Conservation (phyloP, 2,888 invertebrate species). For the Drosophila mercatorum region DNA sequence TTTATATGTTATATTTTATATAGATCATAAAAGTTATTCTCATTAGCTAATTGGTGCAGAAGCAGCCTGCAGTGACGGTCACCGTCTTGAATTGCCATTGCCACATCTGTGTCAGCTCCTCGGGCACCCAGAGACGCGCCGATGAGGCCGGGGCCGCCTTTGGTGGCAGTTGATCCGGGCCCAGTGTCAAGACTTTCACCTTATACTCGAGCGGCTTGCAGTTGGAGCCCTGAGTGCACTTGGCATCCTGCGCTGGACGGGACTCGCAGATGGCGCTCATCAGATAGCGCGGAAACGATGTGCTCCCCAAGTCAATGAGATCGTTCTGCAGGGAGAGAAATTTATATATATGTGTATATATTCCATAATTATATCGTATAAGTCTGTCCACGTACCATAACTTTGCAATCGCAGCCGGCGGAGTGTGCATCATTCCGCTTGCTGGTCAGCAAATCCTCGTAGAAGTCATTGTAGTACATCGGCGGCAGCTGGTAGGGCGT, state of each 20-base stretch:
- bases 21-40: constrained; percentile 8
- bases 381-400: constrained; percentile 69
- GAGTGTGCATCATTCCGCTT: constrained; percentile 69
- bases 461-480: constrained; percentile 77
- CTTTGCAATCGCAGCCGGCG: constrained; percentile 83
- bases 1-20: constrained; percentile 20
- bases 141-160: constrained; percentile 19
- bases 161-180: constrained; percentile 31
- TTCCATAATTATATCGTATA: too few species aligned
- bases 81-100: constrained; percentile 83
- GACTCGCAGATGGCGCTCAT: constrained; percentile 83
- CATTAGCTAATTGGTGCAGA: constrained; percentile 70
- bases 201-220: constrained; percentile 83
- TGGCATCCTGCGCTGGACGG: constrained; percentile 65
- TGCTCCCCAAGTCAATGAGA: constrained; percentile 80
- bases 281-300: constrained; percentile 82
- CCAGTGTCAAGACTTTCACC: constrained; percentile 81
- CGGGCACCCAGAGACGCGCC: constrained; percentile 39
- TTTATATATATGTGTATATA: background rate
- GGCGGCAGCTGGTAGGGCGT: constrained; percentile 61
- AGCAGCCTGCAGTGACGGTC: constrained; percentile 83
- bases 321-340: constrained; percentile 69
- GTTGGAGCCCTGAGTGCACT: constrained; percentile 81
- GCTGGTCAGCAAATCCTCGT: constrained; percentile 70
- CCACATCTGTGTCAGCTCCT: constrained; percentile 38